phyloP scores from a whole-genome alignment of 2,113 vertebrate species.

The Takifugu bimaculatus region DNA sequence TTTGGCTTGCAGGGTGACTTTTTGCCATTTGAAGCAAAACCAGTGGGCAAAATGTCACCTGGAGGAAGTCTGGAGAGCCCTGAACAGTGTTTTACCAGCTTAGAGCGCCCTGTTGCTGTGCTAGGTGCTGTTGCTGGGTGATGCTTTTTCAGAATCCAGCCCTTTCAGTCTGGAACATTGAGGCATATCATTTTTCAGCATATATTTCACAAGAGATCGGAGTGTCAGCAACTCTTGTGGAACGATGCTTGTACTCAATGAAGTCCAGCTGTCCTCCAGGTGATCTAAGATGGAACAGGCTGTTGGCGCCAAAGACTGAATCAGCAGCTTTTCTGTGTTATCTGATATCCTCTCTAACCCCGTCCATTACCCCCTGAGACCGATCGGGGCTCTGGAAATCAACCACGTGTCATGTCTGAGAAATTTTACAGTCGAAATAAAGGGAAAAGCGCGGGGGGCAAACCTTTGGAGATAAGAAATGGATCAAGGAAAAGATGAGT shows the following conservation, averaged over 20 bases:
- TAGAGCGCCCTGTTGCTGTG: no score
- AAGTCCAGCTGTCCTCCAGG: conserved; percentile 24
- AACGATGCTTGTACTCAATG: no score
- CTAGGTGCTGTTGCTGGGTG: no score
- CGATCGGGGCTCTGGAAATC: conserved; percentile 15
- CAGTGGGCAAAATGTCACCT: neutral
- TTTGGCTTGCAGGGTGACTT: neutral
- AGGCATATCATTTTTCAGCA: neutral
- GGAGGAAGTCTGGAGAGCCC: neutral
- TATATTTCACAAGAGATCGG: conserved; percentile 22
- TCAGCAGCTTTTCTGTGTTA: conserved; percentile 30
- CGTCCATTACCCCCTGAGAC: neutral
- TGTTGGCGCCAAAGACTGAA: conserved; percentile 15
- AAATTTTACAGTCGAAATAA: conserved; percentile 24
- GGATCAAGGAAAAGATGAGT: conserved; percentile 19
- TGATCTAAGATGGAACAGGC: conserved; percentile 26
- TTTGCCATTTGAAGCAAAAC: neutral
- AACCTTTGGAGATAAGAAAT: conserved; percentile 19
- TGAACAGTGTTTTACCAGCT: no score
- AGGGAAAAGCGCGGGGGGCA: conserved; percentile 10
- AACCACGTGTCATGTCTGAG: conserved; percentile 22
- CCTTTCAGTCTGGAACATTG: no score
- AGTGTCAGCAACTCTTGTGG: neutral
- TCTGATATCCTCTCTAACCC: conserved; percentile 22
- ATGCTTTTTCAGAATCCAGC: no score